A percentile compares a stretch with the other conserved stretches of the same genome.
Conservation (phyloP, 2,113 vertebrate genomes). For the Lanius collurio region DNA sequence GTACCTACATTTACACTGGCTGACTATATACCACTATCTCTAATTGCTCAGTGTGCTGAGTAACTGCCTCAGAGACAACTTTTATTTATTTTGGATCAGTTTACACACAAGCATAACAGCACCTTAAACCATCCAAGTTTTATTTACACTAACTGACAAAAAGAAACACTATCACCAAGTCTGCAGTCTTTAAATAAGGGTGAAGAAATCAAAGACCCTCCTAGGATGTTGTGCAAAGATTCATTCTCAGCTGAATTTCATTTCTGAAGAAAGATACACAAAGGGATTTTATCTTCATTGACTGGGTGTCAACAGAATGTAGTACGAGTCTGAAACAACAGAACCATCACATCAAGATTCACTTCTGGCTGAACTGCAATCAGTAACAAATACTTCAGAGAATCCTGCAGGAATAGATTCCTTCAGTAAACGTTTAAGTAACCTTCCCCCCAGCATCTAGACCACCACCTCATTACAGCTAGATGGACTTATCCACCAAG, state of each 20-base stretch:
- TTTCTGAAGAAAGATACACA: neutral
- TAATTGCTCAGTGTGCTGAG: neutral
- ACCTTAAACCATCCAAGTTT: neutral
- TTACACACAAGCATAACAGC: neutral
- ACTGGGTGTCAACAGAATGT: neutral
- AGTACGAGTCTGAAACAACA: neutral
- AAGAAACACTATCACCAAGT: neutral
- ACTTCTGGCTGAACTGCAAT: neutral
- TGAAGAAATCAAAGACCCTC: neutral
- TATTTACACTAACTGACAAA: neutral
- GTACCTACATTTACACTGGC: neutral
- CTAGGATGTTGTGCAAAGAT: neutral
- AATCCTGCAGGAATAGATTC: neutral
- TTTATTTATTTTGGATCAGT: slow-evolving; percentile 40
- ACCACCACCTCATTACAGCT: neutral
- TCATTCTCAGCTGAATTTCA: neutral
- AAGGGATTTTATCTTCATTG: neutral
- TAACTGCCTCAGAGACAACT: neutral
- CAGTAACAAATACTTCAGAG: neutral
- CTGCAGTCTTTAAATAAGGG: neutral
- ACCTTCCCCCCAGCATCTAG: neutral
- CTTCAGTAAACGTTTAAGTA: neutral
- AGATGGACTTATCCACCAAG: neutral
- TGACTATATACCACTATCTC: neutral
- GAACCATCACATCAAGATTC: neutral